phyloP scores from a whole-genome alignment of 37 sponge, comb jelly and placozoan genomes.

The Tethya wilhelma region DNA sequence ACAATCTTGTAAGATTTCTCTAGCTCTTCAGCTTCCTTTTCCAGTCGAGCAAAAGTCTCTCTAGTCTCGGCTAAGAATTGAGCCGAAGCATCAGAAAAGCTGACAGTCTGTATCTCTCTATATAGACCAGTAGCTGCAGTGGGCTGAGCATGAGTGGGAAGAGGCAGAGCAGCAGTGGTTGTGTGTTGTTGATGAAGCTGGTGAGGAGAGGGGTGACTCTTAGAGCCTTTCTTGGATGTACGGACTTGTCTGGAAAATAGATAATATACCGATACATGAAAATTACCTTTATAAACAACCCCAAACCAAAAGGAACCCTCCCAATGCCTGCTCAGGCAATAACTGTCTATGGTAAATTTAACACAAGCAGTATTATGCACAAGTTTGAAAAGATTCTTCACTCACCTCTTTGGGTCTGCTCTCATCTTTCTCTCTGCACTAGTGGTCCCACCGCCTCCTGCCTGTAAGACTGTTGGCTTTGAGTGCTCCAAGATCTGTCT shows the following conservation, averaged over 20 bases:
- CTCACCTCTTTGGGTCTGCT: not conserved
- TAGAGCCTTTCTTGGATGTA: too few species aligned
- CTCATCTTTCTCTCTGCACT: not conserved
- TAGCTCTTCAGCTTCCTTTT: constrained; percentile 61
- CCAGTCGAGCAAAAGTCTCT: constrained; percentile 53
- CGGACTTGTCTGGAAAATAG: too few species aligned
- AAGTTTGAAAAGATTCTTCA: too few species aligned
- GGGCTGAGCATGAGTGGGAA: not conserved
- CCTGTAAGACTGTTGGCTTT: not conserved
- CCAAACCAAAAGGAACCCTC: too few species aligned
- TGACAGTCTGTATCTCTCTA: not conserved
- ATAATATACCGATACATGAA: too few species aligned
- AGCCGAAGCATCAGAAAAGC: constrained; percentile 12
- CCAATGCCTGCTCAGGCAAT: too few species aligned
- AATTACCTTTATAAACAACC: too few species aligned
- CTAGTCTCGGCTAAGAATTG: constrained; percentile 51
- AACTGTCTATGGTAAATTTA: too few species aligned
- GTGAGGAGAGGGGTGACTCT: constrained; percentile 1
- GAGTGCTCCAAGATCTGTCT: constrained; percentile 12
- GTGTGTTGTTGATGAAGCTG: not conserved
- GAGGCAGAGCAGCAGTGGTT: too few species aligned
- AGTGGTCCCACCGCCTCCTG: not conserved
- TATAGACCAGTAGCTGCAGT: not conserved
- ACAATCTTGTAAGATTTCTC: constrained; percentile 17
- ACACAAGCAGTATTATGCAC: too few species aligned